Evolutionary conservation across 2,888 invertebrate species (phyloP).

Genomic region (Bellardia bayeri): DNA sequence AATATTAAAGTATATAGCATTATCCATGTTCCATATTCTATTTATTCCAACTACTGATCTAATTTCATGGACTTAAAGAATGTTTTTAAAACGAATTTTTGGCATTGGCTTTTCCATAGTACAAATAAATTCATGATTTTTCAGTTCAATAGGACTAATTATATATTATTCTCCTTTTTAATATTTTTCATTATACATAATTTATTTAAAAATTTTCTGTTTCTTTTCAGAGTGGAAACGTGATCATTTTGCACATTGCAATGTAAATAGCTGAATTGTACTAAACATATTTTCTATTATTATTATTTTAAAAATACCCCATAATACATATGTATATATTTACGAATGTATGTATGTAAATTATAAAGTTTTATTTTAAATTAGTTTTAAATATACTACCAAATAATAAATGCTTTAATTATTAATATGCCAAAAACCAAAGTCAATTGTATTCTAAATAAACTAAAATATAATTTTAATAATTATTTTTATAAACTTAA

Average conservation of each 20-base stretch:
- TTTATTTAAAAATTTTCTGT: conserved; percentile 50
- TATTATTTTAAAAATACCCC: conserved; percentile 16
- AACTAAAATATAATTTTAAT: conserved; percentile 55
- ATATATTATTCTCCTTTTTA: neutral
- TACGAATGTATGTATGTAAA: neutral
- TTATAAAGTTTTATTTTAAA: conserved; percentile 24
- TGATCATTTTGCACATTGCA: conserved; percentile 80
- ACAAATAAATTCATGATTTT: too few species aligned
- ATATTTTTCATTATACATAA: conserved; percentile 17
- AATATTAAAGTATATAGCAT: too few species aligned
- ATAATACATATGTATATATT: neutral
- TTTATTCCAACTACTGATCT: too few species aligned
- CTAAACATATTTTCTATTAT: neutral
- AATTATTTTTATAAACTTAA: conserved; percentile 52
- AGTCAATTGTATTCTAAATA: conserved; percentile 65
- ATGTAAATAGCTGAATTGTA: conserved; percentile 73
- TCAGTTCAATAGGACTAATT: too few species aligned
- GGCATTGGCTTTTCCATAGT: too few species aligned
- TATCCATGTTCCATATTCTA: too few species aligned
- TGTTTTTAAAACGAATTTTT: too few species aligned
- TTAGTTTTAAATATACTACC: conserved; percentile 42
- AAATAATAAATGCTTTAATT: conserved; percentile 51
- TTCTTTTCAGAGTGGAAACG: conserved; percentile 78
- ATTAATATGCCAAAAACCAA: conserved; percentile 62
- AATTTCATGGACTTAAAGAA: too few species aligned